Conservation (phyloP, 2,113 vertebrate species). For the Nesospiza acunhae region DNA sequence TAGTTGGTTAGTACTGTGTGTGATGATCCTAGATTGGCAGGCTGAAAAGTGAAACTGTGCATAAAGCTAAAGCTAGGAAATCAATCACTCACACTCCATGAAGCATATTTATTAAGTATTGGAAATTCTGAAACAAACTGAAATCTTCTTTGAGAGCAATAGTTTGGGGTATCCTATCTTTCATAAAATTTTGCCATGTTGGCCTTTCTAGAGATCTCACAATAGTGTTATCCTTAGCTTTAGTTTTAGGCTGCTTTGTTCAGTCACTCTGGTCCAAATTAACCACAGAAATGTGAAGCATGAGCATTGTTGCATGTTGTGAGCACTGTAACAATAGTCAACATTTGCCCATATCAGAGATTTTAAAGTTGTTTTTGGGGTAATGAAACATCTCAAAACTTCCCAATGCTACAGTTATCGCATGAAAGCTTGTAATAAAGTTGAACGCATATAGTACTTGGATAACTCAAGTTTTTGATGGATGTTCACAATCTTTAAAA, state of each 20-base stretch:
- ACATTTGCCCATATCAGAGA: background rate
- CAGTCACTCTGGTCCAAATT: background rate
- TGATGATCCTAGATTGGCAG: background rate
- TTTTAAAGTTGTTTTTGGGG: background rate
- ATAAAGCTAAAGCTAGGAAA: background rate
- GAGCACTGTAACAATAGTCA: background rate
- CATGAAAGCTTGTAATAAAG: background rate
- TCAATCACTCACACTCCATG: background rate
- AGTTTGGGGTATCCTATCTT: background rate
- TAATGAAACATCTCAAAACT: background rate
- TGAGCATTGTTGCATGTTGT: background rate
- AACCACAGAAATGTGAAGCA: conserved; percentile 22
- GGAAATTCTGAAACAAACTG: background rate
- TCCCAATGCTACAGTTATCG: background rate
- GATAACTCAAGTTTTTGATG: background rate
- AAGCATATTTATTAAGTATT: background rate
- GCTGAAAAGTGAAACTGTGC: background rate
- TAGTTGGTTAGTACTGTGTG: background rate
- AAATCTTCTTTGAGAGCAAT: background rate
- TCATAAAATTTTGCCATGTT: background rate
- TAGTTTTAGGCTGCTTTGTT: conserved; percentile 1
- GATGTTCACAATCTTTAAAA: background rate
- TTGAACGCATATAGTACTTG: background rate
- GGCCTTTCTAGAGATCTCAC: background rate
- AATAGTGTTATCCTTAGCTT: background rate